phyloP scores from a whole-genome alignment of 2,113 vertebrate species.

The Neotoma lepida region DNA sequence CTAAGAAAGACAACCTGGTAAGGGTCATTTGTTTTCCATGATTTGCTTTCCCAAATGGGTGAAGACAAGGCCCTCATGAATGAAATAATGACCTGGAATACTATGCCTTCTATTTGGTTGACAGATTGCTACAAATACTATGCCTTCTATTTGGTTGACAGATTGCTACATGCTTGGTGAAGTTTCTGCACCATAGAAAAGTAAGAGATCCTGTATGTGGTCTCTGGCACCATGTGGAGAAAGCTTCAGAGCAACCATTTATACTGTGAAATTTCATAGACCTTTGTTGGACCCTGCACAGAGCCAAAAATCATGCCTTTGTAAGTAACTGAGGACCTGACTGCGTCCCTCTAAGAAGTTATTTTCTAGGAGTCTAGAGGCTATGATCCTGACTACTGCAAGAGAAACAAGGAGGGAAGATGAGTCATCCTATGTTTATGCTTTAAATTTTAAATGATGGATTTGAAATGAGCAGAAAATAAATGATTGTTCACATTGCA shows the following conservation, averaged over 20 bases:
- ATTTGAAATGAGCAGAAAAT: not conserved
- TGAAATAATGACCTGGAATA: not conserved
- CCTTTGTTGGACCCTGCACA: not conserved
- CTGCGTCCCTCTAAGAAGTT: not conserved
- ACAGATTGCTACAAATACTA: not conserved
- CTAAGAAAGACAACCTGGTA: not conserved
- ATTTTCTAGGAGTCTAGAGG: not conserved
- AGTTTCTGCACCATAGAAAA: not conserved
- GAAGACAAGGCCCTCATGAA: not conserved
- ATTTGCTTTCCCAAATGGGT: not conserved
- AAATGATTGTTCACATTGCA: not conserved
- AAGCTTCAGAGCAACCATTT: not conserved
- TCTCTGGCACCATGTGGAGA: not conserved
- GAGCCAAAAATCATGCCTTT: not conserved
- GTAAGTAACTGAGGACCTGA: not conserved
- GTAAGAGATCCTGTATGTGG: not conserved
- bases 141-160: not conserved
- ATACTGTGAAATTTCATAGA: not conserved
- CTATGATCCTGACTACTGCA: not conserved
- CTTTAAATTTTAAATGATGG: not conserved
- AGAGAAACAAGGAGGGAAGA: not conserved
- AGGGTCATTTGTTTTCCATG: not conserved
- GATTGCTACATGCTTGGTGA: not conserved
- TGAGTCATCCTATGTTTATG: not conserved
- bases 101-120: not conserved